These are phyloP conservation scores for Atopsyche davidsoni DNA, from an alignment of 1,140 invertebrate genomes.

Conservation along the genomic window DNA sequence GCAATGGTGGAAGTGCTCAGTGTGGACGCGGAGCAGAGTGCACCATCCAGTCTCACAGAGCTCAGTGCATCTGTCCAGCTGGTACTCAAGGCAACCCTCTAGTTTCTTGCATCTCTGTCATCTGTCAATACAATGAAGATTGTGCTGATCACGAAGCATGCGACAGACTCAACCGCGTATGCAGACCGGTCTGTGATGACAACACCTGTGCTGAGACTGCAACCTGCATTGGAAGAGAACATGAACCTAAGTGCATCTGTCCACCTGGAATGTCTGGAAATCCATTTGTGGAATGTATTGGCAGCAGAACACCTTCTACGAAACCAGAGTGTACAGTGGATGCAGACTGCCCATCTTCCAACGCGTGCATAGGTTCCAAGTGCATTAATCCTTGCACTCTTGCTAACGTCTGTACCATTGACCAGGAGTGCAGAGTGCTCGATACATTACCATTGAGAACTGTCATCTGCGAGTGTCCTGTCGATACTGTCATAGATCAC, in stretches of 20 bases:
- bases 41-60: constrained; percentile 62
- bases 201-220: constrained; percentile 71
- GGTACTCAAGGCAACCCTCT: constrained; percentile 80
- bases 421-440: constrained; percentile 71
- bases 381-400: constrained; percentile 72
- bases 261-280: constrained; percentile 67
- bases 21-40: constrained; percentile 80
- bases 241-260: constrained; percentile 75
- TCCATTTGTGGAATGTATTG: constrained; percentile 66
- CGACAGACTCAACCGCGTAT: constrained; percentile 76
- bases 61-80: constrained; percentile 74
- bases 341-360: constrained; percentile 63
- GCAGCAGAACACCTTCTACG: constrained; percentile 28
- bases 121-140: constrained; percentile 85
- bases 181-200: constrained; percentile 73
- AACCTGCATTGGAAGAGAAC: constrained; percentile 63
- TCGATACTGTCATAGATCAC: constrained; percentile 44
- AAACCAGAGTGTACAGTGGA: constrained; percentile 64
- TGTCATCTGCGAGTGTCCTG: constrained; percentile 74
- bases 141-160: constrained; percentile 82
- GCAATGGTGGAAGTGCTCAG: constrained; percentile 48
- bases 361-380: constrained; percentile 69
- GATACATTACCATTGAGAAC: constrained; percentile 73
- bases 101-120: constrained; percentile 71
- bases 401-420: constrained; percentile 61